Conservation (phyloP, 2,797 vertebrate genomes). For the Oryzias sinensis region DNA sequence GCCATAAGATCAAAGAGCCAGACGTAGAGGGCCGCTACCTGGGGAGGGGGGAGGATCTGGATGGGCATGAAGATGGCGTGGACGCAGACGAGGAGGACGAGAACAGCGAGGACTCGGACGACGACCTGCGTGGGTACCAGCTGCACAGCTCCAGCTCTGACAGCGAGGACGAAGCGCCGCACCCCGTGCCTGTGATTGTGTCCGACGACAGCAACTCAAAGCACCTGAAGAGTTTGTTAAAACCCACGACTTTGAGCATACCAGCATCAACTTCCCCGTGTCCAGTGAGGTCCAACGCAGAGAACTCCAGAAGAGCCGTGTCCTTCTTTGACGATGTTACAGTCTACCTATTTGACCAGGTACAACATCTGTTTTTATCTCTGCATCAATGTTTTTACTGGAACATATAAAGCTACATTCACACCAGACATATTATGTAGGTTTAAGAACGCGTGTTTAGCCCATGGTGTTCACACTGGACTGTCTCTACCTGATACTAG, state of each 20-base stretch:
- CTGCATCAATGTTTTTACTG: too few relatives aligned
- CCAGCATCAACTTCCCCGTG: conserved; percentile 32
- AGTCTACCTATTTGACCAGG: conserved; percentile 98
- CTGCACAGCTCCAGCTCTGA: conserved; percentile 90
- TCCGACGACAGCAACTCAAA: conserved; percentile 75
- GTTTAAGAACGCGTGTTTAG: background rate
- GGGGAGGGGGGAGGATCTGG: conserved; percentile 81
- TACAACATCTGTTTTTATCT: conserved; percentile 2
- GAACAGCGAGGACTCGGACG: conserved; percentile 94
- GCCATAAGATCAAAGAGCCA: conserved; percentile 88
- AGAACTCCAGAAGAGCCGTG: conserved; percentile 84
- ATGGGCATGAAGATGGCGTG: conserved; percentile 83
- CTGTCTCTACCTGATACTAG: background rate
- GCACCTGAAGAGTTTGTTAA: conserved; percentile 90
- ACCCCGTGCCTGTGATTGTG: conserved; percentile 86
- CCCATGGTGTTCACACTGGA: background rate
- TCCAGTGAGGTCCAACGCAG: conserved; percentile 38
- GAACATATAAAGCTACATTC: too few relatives aligned
- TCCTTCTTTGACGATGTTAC: conserved; percentile 98
- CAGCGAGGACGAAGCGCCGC: conserved; percentile 84
- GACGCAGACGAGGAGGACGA: conserved; percentile 97
- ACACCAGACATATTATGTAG: too few relatives aligned
- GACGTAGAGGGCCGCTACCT: conserved; percentile 94
- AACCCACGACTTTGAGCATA: conserved; percentile 61
- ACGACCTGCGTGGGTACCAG: conserved; percentile 87